Conservation (phyloP, 1,140 invertebrate species). For the Phortica variegata region DNA sequence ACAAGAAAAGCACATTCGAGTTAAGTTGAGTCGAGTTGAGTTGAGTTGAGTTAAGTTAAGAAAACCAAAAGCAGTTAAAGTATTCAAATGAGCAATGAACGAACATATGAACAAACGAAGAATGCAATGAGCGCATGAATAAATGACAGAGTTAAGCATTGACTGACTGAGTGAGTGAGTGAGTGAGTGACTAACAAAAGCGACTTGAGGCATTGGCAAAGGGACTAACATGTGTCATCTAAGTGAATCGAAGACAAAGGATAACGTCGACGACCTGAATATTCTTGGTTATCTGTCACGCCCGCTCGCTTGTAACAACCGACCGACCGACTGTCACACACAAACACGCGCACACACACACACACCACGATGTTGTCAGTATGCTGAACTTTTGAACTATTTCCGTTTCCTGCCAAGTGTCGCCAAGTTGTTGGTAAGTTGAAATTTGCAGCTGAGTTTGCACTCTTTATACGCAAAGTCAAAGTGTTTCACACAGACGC, state of each 20-base stretch:
- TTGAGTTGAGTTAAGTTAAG: constrained; percentile 17
- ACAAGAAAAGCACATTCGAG: too few species aligned
- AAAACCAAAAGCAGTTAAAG: constrained; percentile 42
- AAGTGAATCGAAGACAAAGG: constrained; percentile 26
- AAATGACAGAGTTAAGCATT: constrained; percentile 5
- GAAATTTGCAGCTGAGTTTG: too few species aligned
- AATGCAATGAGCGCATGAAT: neutral
- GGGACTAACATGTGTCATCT: constrained; percentile 21
- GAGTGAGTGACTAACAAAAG: neutral
- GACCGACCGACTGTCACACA: too few species aligned
- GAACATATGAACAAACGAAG: constrained; percentile 3
- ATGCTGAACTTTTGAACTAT: constrained; percentile 45
- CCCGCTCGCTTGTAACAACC: too few species aligned
- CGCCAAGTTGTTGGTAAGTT: too few species aligned
- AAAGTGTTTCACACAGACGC: too few species aligned
- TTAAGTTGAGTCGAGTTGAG: too few species aligned
- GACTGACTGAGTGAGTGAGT: constrained; percentile 9
- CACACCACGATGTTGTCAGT: constrained; percentile 13
- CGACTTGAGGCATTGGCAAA: constrained; percentile 14
- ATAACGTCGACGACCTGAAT: constrained; percentile 15
- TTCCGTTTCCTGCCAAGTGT: constrained; percentile 28
- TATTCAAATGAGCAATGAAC: constrained; percentile 46
- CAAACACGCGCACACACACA: too few species aligned
- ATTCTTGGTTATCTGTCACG: too few species aligned
- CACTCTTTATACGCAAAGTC: too few species aligned